phyloP scores from a whole-genome alignment of 2,797 vertebrate genomes.

The Crenichthys baileyi region DNA sequence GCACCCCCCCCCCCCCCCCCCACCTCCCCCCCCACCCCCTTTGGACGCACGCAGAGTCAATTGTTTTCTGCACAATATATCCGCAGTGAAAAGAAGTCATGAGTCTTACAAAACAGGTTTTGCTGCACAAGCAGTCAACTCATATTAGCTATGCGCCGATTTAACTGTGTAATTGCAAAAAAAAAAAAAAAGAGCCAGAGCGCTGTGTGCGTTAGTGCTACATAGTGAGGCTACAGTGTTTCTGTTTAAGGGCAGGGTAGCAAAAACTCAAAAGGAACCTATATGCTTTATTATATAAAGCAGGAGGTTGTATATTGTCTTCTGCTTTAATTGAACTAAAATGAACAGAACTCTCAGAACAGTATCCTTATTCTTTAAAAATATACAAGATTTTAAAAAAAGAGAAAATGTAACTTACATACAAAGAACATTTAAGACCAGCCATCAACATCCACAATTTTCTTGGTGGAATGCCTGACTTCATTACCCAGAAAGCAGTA shows the following conservation, averaged over 20 bases:
- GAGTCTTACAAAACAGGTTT: conserved; percentile 49
- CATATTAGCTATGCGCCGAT: conserved; percentile 32
- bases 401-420: not conserved
- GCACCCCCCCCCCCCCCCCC: too few relatives aligned
- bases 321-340: not conserved
- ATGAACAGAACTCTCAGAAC: not conserved
- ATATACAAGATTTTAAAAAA: not conserved
- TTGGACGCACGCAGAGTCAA: conserved; percentile 27
- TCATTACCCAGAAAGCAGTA: not conserved
- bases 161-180: conserved; percentile 33
- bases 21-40: conserved; percentile 34
- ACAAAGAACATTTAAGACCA: not conserved
- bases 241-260: not conserved
- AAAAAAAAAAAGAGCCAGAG: conserved; percentile 32
- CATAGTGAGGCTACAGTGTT: conserved; percentile 2
- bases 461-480: not conserved
- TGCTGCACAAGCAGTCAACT: conserved; percentile 43
- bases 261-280: not conserved
- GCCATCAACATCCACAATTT: not conserved
- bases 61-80: conserved; percentile 63
- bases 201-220: conserved; percentile 15
- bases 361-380: not conserved
- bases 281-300: not conserved
- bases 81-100: conserved; percentile 38
- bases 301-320: too few relatives aligned